Percentiles rank a stretch among this genome's conserved stretches.
Evolutionary conservation across 2,888 invertebrate species (phyloP).

Genomic region (Pachycephus smyrnensis): DNA sequence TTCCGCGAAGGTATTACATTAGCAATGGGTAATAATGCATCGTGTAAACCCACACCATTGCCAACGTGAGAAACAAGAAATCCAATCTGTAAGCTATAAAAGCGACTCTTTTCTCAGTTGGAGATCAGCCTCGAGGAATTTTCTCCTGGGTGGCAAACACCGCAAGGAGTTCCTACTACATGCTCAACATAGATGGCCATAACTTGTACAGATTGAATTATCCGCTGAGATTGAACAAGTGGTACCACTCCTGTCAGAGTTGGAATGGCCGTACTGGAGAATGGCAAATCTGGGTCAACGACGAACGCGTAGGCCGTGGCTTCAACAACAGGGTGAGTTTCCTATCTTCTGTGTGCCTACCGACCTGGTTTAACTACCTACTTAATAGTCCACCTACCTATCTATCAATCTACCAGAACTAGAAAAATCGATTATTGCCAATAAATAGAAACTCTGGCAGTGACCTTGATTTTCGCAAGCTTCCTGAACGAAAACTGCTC

Average conservation of each 20-base stretch:
- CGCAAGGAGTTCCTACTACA: slow-evolving; percentile 83
- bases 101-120: slow-evolving; percentile 70
- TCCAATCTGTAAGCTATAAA: slow-evolving; percentile 10
- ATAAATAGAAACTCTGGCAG: not conserved
- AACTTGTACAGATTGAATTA: slow-evolving; percentile 83
- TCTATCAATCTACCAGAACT: not conserved
- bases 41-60: not conserved
- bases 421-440: not conserved
- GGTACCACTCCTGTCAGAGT: slow-evolving; percentile 90
- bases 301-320: slow-evolving; percentile 86
- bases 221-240: slow-evolving; percentile 76
- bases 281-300: slow-evolving; percentile 91
- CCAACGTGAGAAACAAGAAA: not conserved
- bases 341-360: not conserved
- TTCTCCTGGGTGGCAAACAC: slow-evolving; percentile 85
- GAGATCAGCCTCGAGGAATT: slow-evolving; percentile 79
- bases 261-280: slow-evolving; percentile 92
- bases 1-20: not conserved
- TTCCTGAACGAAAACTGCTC: not conserved
- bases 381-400: not conserved
- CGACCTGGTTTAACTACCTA: not conserved
- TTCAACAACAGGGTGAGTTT: slow-evolving; percentile 85
- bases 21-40: not conserved
- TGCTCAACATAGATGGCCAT: slow-evolving; percentile 84
- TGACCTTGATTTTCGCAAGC: not conserved